Evolutionary conservation across 2,113 vertebrate genomes (phyloP), one percentile per base, ranked within the genome.

Genomic region (Cranoglanis bouderius): DNA sequence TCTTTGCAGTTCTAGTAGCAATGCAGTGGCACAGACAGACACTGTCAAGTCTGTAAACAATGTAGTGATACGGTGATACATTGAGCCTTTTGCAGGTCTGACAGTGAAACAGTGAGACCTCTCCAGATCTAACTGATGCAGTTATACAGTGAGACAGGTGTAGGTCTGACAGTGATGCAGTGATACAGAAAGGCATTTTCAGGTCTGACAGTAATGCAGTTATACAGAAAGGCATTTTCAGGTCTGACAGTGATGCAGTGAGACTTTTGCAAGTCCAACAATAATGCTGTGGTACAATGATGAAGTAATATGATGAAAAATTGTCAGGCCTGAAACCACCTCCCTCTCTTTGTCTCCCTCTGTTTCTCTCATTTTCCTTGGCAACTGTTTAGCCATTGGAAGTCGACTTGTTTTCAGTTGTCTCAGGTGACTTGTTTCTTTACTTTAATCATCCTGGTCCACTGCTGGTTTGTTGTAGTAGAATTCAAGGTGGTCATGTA

Each of bases 351-450:
- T 80, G n/a, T 86, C 63, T 74, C 32, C 51, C 32, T 55, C 32
- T 89, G 88, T 92, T 92, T 77, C 90, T 92, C 88, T 46, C 90
- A 92, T 89, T 63, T 72, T 82, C 72, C 82, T 32, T 83, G 80
- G 57, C 86, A 84, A n/a, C 51, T 61, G 78, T 90, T 92, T 91
- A 32, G 51, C 51, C 35, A n/a, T 67, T 84, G 70, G 63, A 74
- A 1, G 57, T 16, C 19, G 16, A n/a, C 18, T 53, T 53, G 13
- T 55, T 78, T 85, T 84, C 32, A 51, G 72, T n/a, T 85, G 87
- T 84, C 55, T 85, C 59, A 59, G 35, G 7, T 77, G 72, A 74
- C 53, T 77, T 55, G n/a, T 59, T 77, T 88, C 82, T 55, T 55
- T 13, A 19, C 32, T 40, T 40, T 85, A 51, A 65, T 89, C 72